Evolutionary conservation across 2,888 invertebrate species (phyloP), one percentile per base, ranked within the genome.

Genomic region (Parnassius mnemosyne): DNA sequence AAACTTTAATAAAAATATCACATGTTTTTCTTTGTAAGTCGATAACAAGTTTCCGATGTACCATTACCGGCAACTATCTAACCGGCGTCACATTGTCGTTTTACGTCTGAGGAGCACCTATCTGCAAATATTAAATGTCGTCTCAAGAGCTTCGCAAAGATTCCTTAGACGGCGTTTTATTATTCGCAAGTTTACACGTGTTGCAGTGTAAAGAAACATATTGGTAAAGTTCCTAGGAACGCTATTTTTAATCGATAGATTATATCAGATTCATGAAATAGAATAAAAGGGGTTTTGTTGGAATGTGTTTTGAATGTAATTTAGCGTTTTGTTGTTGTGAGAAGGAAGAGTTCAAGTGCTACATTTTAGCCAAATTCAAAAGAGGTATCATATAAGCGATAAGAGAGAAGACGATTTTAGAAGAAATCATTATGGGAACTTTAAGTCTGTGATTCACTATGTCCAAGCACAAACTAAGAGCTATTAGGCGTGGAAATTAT

Each of bases 71-170:
- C 52, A 53, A 62, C 62, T 53, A 53, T 53, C 57, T 44, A 58
- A 57, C 47, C 57, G 61, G 61, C 62, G 57, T 43, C 62, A 57
- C 62, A 57, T 62, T 49, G 57, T 54, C 55, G 61, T 62, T 53
- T 16, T 53, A 13, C 57, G 62, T 62, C 53, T 57, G 62, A 55
- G 50, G n/a, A 62, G 41, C 64, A 66, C 68, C 69, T 72, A 72
- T 73, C 71, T 72, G 80, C 81, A 84, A 84, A 85, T 81, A 85
- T 83, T 81, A 78, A 74, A 78, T 75, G 75, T 67, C 74, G 77
- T 81, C 80, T 84, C 78, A 71, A 84, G 83, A 73, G 77, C 71
- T 76, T 66, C 65, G 79, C 75, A 82, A 81, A 83, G 81, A 74
- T 70, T 65, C 61, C 60, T 63, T 63, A 69, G 68, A 70, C 70